Evolutionary conservation across 2,888 invertebrate species (phyloP).

Genomic region (Stenurella melanura): DNA sequence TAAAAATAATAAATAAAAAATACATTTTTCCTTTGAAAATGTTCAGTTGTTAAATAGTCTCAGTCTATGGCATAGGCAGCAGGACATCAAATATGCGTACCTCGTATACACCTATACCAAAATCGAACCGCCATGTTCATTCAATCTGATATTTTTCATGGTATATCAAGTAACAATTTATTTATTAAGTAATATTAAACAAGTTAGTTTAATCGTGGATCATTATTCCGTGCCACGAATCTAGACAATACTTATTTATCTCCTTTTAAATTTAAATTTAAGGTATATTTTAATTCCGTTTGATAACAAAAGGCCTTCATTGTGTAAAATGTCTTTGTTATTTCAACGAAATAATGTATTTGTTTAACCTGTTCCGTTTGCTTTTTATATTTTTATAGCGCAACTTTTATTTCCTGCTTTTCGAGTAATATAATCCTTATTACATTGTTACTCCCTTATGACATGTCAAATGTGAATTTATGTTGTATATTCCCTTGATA

Average conservation of each 20-base stretch:
- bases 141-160: background rate
- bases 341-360: constrained; percentile 18
- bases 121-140: background rate
- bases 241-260: background rate
- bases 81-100: too few relatives aligned
- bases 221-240: background rate
- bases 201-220: background rate
- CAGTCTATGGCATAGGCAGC: too few relatives aligned
- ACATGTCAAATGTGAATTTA: constrained; percentile 38
- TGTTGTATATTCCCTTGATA: constrained; percentile 35
- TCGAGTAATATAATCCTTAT: constrained; percentile 40
- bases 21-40: too few relatives aligned
- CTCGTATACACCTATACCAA: too few relatives aligned
- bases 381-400: constrained; percentile 20
- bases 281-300: background rate
- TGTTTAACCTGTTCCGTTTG: constrained; percentile 27
- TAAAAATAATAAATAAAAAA: too few relatives aligned
- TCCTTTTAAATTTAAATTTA: constrained; percentile 1
- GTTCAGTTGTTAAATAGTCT: too few relatives aligned
- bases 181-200: background rate
- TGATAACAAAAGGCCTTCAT: constrained; percentile 11
- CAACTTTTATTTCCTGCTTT: constrained; percentile 28
- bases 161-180: background rate
- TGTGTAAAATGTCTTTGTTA: constrained; percentile 6
- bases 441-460: constrained; percentile 39